Evolutionary conservation across 1,140 invertebrate species (phyloP), one percentile per base, ranked within the genome.

Genomic region (Ephestia elutella): DNA sequence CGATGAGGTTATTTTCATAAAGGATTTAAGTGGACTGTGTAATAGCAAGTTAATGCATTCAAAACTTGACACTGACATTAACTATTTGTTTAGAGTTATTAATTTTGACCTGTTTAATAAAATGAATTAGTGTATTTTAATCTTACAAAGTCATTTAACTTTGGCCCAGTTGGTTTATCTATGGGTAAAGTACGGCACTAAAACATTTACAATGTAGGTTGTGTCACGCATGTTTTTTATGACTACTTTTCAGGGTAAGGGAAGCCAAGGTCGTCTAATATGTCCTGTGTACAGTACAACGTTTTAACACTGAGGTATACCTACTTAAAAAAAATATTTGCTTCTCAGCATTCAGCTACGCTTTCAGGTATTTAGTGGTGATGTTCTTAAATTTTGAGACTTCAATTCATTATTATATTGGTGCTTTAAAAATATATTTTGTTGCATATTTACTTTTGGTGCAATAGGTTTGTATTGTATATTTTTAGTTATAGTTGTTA

Each of bases 31-130:
- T 44, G n/a, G 32, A 13, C 32, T 38, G 32, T 38, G 32, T 38
- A 11, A 38, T 38, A 44, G 1, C 38, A 44, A 44, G 13, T 44
- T 44, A 44, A 15, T 44, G 5, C 32, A 44, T 17, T 15, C 15
- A 44, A 17, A 44, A 15, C 38, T 44, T 44, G 38, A 44, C 38
- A 44, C 38, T 44, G n/a, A 44, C n/a, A 44, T 44, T 44, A 44
- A 17, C 38, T 44, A 17, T 44, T 15, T 44, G 38, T 44, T 44
- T 44, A 17, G 10, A 15, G 38, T 44, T 44, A 44, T 44, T 44
- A 44, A 38, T 38, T 38, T 38, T 38, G 32, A 38, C 32, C 32
- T 13, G 5, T 9, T 38, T 38, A 38, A 38, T 38, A 38, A 38
- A 38, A n/a, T n/a, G n/a, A n/a, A n/a, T n/a, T 5, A 44, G 5